Percentiles rank a stretch among this genome's conserved stretches.
Evolutionary conservation across 2,797 vertebrate genomes (phyloP).

Genomic region (Chloroceryle inda): DNA sequence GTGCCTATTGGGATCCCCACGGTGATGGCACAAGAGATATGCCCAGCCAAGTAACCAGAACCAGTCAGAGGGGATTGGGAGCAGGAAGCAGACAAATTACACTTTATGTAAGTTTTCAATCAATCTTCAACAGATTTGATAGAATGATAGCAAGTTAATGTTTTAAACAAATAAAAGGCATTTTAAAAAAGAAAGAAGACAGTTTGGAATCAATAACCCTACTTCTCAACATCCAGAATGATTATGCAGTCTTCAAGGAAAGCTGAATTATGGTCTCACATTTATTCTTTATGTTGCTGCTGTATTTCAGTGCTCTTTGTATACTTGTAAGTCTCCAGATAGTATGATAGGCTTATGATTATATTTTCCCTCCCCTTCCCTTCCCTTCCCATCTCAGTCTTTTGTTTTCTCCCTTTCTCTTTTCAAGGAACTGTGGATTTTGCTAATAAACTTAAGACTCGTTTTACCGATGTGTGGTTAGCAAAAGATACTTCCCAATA

Average conservation of each 20-base stretch:
- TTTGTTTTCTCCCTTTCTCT: background rate
- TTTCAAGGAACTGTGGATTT: background rate
- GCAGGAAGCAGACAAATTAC: background rate
- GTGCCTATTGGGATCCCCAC: background rate
- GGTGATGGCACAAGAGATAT: background rate
- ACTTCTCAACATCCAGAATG: background rate
- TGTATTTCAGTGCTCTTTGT: background rate
- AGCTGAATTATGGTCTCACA: background rate
- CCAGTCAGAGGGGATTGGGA: background rate
- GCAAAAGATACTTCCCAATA: background rate
- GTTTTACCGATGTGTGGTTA: background rate
- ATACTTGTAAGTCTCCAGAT: background rate
- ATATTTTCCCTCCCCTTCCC: background rate
- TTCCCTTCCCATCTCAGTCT: too few relatives aligned
- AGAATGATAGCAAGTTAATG: background rate
- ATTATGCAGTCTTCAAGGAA: background rate
- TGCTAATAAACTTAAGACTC: background rate
- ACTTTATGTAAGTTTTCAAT: background rate
- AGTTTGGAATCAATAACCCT: background rate
- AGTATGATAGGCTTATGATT: background rate
- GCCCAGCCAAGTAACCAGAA: background rate
- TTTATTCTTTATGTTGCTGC: background rate
- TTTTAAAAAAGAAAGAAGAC: background rate
- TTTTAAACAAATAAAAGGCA: background rate
- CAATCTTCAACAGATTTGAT: background rate